These are phyloP conservation scores for Cirrhinus molitorella DNA, from an alignment of 2,797 vertebrate species.

Conservation along the genomic window DNA sequence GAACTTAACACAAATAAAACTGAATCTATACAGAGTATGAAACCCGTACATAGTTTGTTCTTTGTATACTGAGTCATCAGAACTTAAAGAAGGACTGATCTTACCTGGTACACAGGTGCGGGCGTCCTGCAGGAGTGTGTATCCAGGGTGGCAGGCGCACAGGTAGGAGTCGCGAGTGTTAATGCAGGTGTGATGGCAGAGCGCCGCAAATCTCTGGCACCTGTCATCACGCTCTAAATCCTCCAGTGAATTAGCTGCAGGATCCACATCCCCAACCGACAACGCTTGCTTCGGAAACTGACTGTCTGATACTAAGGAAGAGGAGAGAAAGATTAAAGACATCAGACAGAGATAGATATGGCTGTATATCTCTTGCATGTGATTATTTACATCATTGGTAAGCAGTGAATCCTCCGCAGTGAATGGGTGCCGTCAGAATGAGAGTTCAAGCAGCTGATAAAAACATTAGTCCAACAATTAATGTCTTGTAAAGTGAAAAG, in stretches of 20 bases:
- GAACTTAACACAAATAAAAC: not conserved
- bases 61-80: not conserved
- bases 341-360: not conserved
- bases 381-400: not conserved
- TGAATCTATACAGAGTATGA: not conserved
- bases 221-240: conserved; percentile 84
- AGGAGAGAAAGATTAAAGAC: not conserved
- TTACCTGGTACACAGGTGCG: conserved; percentile 85
- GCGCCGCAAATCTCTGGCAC: conserved; percentile 80
- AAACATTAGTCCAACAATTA: not conserved
- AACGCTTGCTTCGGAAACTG: conserved; percentile 82
- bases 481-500: not conserved
- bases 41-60: not conserved
- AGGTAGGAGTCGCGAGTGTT: conserved; percentile 87
- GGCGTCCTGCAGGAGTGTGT: conserved; percentile 84
- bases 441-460: not conserved
- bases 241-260: conserved; percentile 82
- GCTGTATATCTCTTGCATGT: not conserved
- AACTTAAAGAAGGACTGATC: not conserved
- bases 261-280: conserved; percentile 79
- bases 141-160: conserved; percentile 86
- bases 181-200: conserved; percentile 83
- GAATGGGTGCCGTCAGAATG: not conserved
- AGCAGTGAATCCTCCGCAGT: not conserved
- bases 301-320: conserved; percentile 80